Percentiles rank a stretch among this genome's conserved stretches.
These are phyloP conservation scores for Pristionchus maxplancki DNA, from an alignment of 2,888 invertebrate genomes.

Conservation along the genomic window DNA sequence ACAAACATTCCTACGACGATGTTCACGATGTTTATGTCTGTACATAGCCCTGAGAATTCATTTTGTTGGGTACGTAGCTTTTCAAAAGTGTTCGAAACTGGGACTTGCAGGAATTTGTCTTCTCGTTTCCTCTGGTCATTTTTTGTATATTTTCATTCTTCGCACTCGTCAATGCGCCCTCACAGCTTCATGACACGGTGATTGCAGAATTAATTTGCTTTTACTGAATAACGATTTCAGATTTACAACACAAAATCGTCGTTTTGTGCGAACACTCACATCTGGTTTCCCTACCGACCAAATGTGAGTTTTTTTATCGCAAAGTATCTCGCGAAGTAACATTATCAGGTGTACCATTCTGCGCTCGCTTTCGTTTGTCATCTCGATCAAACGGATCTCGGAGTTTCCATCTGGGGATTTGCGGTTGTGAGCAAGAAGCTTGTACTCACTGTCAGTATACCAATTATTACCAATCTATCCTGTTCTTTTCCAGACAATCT, in stretches of 20 bases:
- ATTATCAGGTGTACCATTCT: slow-evolving; percentile 15
- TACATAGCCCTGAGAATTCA: neutral
- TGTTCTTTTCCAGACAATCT: slow-evolving; percentile 10
- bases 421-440: slow-evolving; percentile 35
- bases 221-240: neutral
- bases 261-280: slow-evolving; percentile 29
- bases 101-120: neutral
- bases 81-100: neutral
- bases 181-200: slow-evolving; percentile 32
- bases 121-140: slow-evolving; percentile 4
- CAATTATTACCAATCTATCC: neutral
- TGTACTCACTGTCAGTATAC: neutral
- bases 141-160: slow-evolving; percentile 32
- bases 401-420: slow-evolving; percentile 44
- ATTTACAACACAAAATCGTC: slow-evolving; percentile 32
- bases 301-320: neutral
- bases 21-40: neutral
- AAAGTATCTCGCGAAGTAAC: too few relatives aligned
- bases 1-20: neutral
- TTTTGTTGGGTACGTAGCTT: neutral
- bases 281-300: slow-evolving; percentile 47
- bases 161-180: neutral
- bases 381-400: slow-evolving; percentile 29
- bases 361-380: neutral
- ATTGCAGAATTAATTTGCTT: too few relatives aligned